Percentiles rank a stretch among this genome's conserved stretches.
Conservation (phyloP, 2,797 vertebrate genomes). For the Xyrichtys novacula region DNA sequence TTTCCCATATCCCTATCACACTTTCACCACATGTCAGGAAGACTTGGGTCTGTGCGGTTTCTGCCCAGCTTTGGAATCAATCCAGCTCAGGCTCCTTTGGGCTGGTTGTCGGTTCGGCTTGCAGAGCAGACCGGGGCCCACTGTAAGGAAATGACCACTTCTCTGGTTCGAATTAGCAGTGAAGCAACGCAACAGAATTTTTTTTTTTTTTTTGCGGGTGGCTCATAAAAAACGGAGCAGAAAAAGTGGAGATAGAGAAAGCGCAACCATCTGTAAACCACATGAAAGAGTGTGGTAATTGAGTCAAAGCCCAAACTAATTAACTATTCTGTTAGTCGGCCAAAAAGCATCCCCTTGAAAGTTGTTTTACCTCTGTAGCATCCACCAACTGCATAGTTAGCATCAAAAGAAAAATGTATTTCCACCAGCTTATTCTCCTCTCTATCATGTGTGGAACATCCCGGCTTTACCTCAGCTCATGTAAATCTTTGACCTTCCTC, state of each 20-base stretch:
- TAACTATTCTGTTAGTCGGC: conserved; percentile 78
- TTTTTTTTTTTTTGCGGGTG: conserved; percentile 54
- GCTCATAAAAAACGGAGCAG: conserved; percentile 65
- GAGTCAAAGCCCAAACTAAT: conserved; percentile 78
- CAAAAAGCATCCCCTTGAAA: conserved; percentile 71
- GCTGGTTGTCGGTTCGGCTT: conserved; percentile 62
- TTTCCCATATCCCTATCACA: conserved; percentile 71
- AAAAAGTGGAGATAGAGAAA: conserved; percentile 41
- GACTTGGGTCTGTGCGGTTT: conserved; percentile 65
- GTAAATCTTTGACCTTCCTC: conserved; percentile 40
- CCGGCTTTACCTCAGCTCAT: conserved; percentile 36
- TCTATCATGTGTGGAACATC: conserved; percentile 41
- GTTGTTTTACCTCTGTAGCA: conserved; percentile 62
- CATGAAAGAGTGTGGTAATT: conserved; percentile 80
- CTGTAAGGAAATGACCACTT: conserved; percentile 75
- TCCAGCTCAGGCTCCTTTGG: conserved; percentile 60
- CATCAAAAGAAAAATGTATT: conserved; percentile 43
- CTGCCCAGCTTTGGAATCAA: conserved; percentile 61
- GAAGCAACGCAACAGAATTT: conserved; percentile 76
- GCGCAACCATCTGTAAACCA: conserved; percentile 78
- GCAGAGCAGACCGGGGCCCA: conserved; percentile 58
- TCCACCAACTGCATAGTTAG: conserved; percentile 51
- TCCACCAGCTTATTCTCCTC: conserved; percentile 32
- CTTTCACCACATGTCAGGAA: conserved; percentile 76
- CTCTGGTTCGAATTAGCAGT: conserved; percentile 88